phyloP scores from a whole-genome alignment of 2,797 vertebrate species.

The Sylvilagus floridanus region DNA sequence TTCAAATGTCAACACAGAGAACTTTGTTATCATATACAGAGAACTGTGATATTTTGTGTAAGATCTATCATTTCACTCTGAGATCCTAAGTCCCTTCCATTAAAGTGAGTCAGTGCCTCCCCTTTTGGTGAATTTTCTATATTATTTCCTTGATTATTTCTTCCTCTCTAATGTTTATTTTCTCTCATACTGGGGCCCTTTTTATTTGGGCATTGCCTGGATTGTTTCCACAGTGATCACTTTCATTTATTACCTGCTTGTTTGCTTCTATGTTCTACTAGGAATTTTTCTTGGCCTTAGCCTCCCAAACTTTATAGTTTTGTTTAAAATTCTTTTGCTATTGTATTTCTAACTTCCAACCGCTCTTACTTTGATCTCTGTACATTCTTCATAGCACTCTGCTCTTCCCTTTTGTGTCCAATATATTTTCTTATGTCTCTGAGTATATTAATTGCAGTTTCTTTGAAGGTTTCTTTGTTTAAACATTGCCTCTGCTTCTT shows the following conservation, averaged over 20 bases:
- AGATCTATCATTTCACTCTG: neutral
- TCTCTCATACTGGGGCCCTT: neutral
- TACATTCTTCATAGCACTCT: neutral
- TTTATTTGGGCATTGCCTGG: neutral
- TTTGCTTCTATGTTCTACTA: neutral
- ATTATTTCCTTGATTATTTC: neutral
- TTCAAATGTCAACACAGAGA: neutral
- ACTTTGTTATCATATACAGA: neutral
- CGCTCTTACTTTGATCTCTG: neutral
- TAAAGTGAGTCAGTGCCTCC: too few species aligned
- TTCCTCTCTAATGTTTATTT: neutral
- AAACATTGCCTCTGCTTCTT: neutral
- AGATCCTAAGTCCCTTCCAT: too few species aligned
- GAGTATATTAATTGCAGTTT: neutral
- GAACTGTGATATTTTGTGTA: neutral
- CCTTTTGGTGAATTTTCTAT: neutral
- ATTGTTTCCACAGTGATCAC: neutral
- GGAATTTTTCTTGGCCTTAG: neutral
- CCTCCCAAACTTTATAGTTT: neutral
- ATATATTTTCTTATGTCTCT: neutral
- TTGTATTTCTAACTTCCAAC: neutral
- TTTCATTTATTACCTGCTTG: neutral
- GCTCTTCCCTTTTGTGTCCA: neutral
- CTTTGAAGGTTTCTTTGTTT: neutral
- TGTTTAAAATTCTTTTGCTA: neutral